Percentiles rank a stretch among this genome's conserved stretches.
Evolutionary conservation across 2,888 invertebrate species (phyloP).

Genomic region (Ashinkailepas kermadecensis): DNA sequence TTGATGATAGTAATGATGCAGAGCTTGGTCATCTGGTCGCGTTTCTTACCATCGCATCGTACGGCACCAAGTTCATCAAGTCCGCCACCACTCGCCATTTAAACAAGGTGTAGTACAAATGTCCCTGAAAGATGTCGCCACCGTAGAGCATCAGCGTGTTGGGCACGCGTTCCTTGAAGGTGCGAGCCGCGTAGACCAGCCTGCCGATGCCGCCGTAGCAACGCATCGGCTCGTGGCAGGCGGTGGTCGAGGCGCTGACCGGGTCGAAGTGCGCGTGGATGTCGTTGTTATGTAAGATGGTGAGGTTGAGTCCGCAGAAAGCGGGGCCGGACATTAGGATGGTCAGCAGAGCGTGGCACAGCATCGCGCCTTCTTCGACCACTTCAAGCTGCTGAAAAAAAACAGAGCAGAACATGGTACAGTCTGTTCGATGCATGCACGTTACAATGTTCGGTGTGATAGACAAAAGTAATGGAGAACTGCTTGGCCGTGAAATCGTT

Average conservation of each 20-base stretch:
- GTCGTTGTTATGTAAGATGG: not conserved
- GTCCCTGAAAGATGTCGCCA: constrained; percentile 4
- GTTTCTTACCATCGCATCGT: not conserved
- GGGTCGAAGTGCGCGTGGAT: not conserved
- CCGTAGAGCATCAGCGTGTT: not conserved
- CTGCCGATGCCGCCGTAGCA: not conserved
- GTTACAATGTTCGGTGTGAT: too few species aligned
- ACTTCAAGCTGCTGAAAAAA: too few species aligned
- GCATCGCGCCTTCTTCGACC: not conserved
- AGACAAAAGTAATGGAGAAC: too few species aligned
- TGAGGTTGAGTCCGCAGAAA: not conserved
- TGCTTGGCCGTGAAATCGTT: too few species aligned
- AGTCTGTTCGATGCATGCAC: too few species aligned
- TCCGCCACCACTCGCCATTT: not conserved
- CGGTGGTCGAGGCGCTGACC: not conserved
- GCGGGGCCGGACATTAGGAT: not conserved
- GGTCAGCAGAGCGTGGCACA: not conserved
- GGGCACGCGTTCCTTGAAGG: not conserved
- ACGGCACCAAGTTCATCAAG: not conserved
- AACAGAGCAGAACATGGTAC: too few species aligned
- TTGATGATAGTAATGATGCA: not conserved
- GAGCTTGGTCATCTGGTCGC: not conserved
- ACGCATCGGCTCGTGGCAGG: not conserved
- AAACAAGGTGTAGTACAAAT: not conserved
- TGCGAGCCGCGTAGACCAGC: not conserved